phyloP scores from a whole-genome alignment of 2,113 vertebrate genomes.

The Hipposideros armiger region DNA sequence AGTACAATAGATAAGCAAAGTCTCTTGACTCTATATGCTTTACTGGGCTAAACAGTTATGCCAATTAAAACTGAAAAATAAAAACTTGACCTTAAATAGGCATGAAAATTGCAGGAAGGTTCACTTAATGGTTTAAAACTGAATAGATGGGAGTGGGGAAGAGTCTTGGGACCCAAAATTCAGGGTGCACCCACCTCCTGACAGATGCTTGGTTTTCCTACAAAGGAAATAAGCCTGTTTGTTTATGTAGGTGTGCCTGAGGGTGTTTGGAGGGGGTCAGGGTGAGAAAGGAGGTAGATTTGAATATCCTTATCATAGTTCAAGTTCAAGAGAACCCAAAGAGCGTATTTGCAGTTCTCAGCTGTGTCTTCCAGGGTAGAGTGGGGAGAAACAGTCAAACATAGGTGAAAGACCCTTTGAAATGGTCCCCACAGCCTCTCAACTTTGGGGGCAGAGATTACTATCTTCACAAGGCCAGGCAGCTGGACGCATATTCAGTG shows the following conservation, averaged over 20 bases:
- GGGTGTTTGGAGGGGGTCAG: background rate
- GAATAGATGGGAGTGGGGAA: background rate
- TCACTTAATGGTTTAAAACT: background rate
- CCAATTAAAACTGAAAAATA: background rate
- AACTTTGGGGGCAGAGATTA: too few relatives aligned
- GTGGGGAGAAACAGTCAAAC: background rate
- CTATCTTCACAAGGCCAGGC: background rate
- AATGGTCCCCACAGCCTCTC: background rate
- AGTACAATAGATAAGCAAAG: background rate
- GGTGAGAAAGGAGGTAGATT: background rate
- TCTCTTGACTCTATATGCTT: background rate
- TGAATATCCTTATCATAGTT: background rate
- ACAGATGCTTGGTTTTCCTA: background rate
- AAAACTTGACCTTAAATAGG: background rate
- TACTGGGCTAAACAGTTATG: background rate
- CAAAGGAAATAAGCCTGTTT: background rate
- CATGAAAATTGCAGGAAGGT: background rate
- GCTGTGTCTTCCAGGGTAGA: background rate
- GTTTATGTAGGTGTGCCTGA: conserved; percentile 5
- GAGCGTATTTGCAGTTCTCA: background rate
- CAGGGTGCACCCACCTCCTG: background rate
- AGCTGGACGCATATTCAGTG: background rate
- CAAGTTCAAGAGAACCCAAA: background rate
- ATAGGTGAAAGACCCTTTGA: background rate
- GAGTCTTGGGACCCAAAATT: background rate